phyloP scores from a whole-genome alignment of 2,888 invertebrate genomes.

The Tipula lateralis region DNA sequence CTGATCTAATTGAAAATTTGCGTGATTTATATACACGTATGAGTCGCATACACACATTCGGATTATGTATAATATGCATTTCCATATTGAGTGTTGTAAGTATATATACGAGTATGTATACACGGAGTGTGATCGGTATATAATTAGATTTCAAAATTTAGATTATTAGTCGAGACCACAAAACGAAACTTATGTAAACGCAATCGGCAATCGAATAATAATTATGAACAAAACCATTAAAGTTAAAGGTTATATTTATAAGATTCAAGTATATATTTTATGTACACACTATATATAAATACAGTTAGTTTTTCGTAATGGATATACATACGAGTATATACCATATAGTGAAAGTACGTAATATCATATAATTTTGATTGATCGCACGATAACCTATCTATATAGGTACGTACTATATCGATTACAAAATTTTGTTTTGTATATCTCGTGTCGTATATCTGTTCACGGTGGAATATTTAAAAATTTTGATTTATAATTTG shows the following conservation, averaged over 20 bases:
- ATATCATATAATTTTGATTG: not conserved
- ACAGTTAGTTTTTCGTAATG: not conserved
- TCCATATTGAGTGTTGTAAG: not conserved
- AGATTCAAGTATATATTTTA: not conserved
- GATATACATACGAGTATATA: not conserved
- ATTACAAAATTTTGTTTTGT: not conserved
- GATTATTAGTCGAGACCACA: not conserved
- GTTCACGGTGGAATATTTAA: not conserved
- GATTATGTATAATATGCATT: slow-evolving; percentile 12
- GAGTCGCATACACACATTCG: not conserved
- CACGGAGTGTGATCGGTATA: not conserved
- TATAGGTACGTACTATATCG: not conserved
- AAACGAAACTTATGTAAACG: not conserved
- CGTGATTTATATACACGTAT: not conserved
- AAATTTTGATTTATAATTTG: not conserved
- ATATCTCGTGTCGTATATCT: not conserved
- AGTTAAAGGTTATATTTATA: not conserved
- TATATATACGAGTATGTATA: not conserved
- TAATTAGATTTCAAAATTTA: not conserved
- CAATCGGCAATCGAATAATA: not conserved
- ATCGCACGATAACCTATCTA: slow-evolving; percentile 6
- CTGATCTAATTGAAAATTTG: not conserved
- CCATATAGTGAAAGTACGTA: not conserved
- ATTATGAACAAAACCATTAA: not conserved
- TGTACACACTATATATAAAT: not conserved